Percentiles rank a stretch among this genome's conserved stretches.
Evolutionary conservation across 2,888 invertebrate species (phyloP).

Genomic region (Steinernema carpocapsae): DNA sequence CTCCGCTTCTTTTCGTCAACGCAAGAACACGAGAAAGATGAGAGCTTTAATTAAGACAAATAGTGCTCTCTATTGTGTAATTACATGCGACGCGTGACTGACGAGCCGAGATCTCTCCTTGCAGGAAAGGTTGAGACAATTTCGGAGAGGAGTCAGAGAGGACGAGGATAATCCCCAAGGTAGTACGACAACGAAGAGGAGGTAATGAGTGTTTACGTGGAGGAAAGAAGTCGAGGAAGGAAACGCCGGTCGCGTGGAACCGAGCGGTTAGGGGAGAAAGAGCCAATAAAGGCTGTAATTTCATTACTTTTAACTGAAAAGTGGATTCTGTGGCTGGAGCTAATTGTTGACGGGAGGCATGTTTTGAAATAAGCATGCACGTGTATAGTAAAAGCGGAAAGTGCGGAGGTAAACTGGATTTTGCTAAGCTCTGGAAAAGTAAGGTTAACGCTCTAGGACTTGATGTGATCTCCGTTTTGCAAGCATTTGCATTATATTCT

Average conservation of each 20-base stretch:
- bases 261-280: not conserved
- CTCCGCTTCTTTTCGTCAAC: not conserved
- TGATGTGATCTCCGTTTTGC: too few relatives aligned
- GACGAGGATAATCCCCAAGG: not conserved
- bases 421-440: too few relatives aligned
- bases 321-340: not conserved
- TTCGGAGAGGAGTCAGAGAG: not conserved
- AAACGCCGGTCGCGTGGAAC: not conserved
- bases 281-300: not conserved
- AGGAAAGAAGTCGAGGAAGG: too few relatives aligned
- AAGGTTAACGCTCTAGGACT: too few relatives aligned
- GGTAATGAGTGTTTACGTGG: not conserved
- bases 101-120: not conserved
- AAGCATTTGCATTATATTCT: too few relatives aligned
- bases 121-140: not conserved
- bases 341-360: not conserved
- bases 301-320: not conserved
- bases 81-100: conserved; percentile 19
- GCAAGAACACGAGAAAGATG: not conserved
- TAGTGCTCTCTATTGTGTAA: conserved; percentile 7
- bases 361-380: not conserved
- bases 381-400: too few relatives aligned
- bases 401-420: too few relatives aligned
- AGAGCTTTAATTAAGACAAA: conserved; percentile 25
- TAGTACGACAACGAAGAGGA: not conserved